Conservation (phyloP, 2,888 invertebrate genomes). For the Rhingia rostrata region DNA sequence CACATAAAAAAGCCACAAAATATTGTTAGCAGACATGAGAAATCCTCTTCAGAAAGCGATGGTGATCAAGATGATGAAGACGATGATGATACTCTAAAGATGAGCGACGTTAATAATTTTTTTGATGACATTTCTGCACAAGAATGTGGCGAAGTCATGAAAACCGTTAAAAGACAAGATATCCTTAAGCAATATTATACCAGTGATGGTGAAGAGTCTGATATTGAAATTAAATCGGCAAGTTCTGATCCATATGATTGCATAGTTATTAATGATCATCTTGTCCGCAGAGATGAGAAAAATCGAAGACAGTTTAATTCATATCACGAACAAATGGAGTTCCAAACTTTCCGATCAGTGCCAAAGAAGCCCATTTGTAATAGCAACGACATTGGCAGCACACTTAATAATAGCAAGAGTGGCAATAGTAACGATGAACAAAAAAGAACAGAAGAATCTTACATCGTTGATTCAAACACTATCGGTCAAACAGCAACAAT, state of each 20-base stretch:
- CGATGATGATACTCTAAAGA: constrained; percentile 81
- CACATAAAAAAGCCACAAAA: constrained; percentile 33
- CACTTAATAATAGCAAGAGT: constrained; percentile 76
- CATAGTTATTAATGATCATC: constrained; percentile 92
- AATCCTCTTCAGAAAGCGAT: constrained; percentile 65
- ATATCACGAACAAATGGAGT: constrained; percentile 83
- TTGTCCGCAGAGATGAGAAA: constrained; percentile 83
- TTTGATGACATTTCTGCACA: constrained; percentile 78
- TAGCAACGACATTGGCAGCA: constrained; percentile 57
- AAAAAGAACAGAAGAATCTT: constrained; percentile 84
- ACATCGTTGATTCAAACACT: constrained; percentile 83
- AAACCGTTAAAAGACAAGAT: constrained; percentile 89
- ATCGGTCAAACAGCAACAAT: constrained; percentile 79
- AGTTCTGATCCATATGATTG: constrained; percentile 91
- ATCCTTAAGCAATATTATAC: constrained; percentile 88
- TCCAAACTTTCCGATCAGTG: constrained; percentile 80
- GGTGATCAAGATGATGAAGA: constrained; percentile 79
- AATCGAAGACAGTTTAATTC: constrained; percentile 79
- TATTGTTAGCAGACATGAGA: constrained; percentile 36
- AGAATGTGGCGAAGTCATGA: constrained; percentile 86
- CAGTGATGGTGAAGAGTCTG: constrained; percentile 86
- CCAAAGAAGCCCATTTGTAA: constrained; percentile 48
- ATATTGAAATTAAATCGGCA: constrained; percentile 84
- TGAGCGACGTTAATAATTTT: constrained; percentile 85
- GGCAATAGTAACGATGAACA: constrained; percentile 80